phyloP scores from a whole-genome alignment of 2,888 invertebrate species.

The Himalopsyche tibetana region DNA sequence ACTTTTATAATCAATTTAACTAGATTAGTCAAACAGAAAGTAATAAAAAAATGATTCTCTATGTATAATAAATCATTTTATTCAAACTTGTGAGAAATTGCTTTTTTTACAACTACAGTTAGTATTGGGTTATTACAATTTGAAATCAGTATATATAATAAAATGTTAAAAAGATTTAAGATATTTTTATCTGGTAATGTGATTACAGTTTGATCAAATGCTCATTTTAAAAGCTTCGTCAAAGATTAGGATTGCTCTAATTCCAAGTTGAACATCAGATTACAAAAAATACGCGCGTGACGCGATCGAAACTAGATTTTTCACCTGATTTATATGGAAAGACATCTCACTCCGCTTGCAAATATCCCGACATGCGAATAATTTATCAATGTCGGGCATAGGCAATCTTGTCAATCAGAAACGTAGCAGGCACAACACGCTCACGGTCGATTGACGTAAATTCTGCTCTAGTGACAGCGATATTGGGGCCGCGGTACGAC shows the following conservation, averaged over 20 bases:
- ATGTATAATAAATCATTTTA: too few relatives aligned
- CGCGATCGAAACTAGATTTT: constrained; percentile 31
- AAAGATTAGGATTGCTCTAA: constrained; percentile 1
- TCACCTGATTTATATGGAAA: constrained; percentile 38
- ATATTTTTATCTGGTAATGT: too few relatives aligned
- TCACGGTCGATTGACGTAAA: constrained; percentile 30
- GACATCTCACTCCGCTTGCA: constrained; percentile 18
- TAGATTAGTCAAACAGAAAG: too few relatives aligned
- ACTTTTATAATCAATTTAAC: too few relatives aligned
- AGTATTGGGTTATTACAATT: too few relatives aligned
- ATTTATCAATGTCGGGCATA: constrained; percentile 58
- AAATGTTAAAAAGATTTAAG: too few relatives aligned
- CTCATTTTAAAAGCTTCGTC: not conserved
- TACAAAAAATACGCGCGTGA: constrained; percentile 29
- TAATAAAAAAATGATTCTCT: too few relatives aligned
- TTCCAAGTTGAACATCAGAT: not conserved
- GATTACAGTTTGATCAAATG: not conserved
- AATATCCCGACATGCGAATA: constrained; percentile 51
- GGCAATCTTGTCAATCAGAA: constrained; percentile 58
- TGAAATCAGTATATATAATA: too few relatives aligned
- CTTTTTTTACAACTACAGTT: too few relatives aligned
- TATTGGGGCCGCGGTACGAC: constrained; percentile 41
- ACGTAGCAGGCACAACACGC: constrained; percentile 33
- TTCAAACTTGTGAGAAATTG: too few relatives aligned
- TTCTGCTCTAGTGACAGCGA: constrained; percentile 35